Percentiles rank a stretch among this genome's conserved stretches.
Evolutionary conservation across 1,140 invertebrate species (phyloP).

Genomic region (Sycophila sp.): DNA sequence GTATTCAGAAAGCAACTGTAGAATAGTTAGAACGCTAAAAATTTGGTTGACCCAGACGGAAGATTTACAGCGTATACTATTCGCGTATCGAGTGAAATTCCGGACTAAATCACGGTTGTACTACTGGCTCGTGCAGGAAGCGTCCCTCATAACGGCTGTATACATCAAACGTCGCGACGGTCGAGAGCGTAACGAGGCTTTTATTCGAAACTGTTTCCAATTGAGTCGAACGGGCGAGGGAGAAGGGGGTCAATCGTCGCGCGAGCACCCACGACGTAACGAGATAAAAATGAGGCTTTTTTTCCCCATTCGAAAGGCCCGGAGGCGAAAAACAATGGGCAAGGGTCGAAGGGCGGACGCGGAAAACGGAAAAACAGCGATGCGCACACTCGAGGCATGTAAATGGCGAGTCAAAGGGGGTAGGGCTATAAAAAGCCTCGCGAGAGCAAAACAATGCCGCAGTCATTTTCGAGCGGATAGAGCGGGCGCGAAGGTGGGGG

Average conservation of each 20-base stretch:
- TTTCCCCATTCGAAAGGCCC: background rate
- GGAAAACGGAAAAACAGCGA: background rate
- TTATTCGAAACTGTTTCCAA: background rate
- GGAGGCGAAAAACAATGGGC: background rate
- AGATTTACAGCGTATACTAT: no score
- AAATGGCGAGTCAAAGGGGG: background rate
- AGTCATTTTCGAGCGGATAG: constrained; percentile 8
- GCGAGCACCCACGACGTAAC: background rate
- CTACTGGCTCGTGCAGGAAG: background rate
- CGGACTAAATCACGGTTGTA: background rate
- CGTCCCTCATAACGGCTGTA: no score
- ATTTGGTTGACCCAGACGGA: no score
- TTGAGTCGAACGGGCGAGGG: background rate
- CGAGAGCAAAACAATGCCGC: constrained; percentile 17
- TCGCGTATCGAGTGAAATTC: background rate
- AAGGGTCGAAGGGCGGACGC: background rate
- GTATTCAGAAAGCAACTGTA: no score
- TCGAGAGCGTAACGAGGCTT: background rate
- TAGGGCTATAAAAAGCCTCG: background rate
- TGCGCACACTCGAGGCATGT: no score
- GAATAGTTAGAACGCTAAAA: no score
- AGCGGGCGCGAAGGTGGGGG: background rate
- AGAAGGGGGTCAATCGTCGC: background rate
- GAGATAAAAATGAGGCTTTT: constrained; percentile 19
- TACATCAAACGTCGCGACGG: no score